A percentile compares a stretch with the other conserved stretches of the same genome.
Evolutionary conservation across 1,140 invertebrate genomes (phyloP).

Genomic region (Adelges cooleyi): DNA sequence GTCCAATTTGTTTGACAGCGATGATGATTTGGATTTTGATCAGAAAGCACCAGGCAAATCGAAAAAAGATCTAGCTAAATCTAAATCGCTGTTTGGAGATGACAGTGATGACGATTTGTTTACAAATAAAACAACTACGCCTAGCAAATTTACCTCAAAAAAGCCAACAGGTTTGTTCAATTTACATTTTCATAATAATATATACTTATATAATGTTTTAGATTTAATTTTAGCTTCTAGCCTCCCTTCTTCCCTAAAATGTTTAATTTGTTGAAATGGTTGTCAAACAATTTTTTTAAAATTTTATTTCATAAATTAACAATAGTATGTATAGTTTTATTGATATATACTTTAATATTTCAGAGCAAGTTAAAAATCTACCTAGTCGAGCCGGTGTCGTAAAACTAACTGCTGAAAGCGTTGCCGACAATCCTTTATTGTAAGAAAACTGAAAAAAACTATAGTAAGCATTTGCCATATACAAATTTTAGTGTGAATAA

Average conservation of each 20-base stretch:
- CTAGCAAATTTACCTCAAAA: neutral
- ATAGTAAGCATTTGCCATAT: no score
- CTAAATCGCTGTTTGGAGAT: slow-evolving; percentile 7
- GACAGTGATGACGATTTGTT: slow-evolving; percentile 22
- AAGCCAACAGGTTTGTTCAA: slow-evolving; percentile 8
- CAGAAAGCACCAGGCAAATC: neutral
- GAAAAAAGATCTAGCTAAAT: neutral
- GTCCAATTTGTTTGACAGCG: slow-evolving; percentile 22
- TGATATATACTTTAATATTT: neutral
- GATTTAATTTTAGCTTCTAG: no score
- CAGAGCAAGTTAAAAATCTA: neutral
- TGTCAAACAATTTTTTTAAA: no score
- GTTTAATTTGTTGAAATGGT: no score
- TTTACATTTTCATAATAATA: neutral
- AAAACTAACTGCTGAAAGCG: slow-evolving; percentile 18
- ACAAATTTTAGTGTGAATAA: no score
- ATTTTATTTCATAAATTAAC: no score
- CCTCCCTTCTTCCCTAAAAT: no score
- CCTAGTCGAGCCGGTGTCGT: neutral
- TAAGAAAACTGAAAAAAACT: neutral
- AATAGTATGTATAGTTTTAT: no score
- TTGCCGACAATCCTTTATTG: slow-evolving; percentile 5
- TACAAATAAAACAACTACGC: neutral
- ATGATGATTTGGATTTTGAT: slow-evolving; percentile 16
- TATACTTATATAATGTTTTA: no score